Evolutionary conservation across 2,113 vertebrate species (phyloP), one percentile per base, ranked within the genome.

Genomic region (Stigmatopora nigra): DNA sequence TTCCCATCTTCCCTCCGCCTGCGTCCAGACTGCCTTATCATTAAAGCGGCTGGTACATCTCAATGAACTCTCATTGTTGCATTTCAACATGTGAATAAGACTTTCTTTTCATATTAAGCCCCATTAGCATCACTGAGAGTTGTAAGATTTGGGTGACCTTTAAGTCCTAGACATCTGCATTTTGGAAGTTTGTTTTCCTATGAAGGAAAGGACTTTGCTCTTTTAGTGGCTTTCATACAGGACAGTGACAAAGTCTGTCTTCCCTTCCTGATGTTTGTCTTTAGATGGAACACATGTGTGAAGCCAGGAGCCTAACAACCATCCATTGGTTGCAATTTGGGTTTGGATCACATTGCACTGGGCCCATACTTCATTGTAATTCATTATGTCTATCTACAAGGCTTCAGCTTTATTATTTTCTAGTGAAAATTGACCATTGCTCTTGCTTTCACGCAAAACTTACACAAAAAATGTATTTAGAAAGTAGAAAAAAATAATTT

Each of bases 121-220:
- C 69, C 61, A 89, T 90, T 86, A 88, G 82, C 87, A 88, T 91
- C 85, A 87, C 80, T 78, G 67, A 83, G 82, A 78, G 73, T 68
- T 31, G 13, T 45, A 59, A 41, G 80, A 79, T 71, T 76, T 46
- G 57, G 69, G 67, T 77, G 79, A 83, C 82, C 79, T 84, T 78
- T 79, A 62, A 49, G 3, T 64, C 51, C 60, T 53, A 20, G 63
- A 67, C 69, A 72, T 75, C 75, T 57, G 70, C 71, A 71, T 76
- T 63, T 79, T 77, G 72, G 72, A 80, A 77, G 75, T 76, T 79
- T 76, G 66, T 65, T 47, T 60, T 15, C 58, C 8, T 20, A 14
- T 58, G 72, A 73, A 79, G 73, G 17, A 46, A 78, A 68, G 68
- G 63, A 72, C 67, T 75, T 60, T 64, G 68, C 36, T 67, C 14